A percentile compares a stretch with the other conserved stretches of the same genome.
Evolutionary conservation across 23 tunicate genomes (phyloP).

Genomic region (Diplosoma virens): DNA sequence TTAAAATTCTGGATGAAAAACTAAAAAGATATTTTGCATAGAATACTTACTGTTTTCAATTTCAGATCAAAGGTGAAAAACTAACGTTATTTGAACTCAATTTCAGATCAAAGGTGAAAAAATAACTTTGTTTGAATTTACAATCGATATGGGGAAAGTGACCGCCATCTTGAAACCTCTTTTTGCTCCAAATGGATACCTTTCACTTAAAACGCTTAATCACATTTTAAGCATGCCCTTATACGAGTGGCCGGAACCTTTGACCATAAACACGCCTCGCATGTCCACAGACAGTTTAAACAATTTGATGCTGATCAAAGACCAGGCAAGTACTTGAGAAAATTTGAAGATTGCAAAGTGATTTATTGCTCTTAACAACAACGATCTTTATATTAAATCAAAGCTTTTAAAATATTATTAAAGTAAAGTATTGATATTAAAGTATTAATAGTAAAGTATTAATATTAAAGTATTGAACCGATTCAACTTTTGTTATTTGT

Average conservation of each 20-base stretch:
- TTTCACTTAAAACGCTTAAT: background rate
- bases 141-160: background rate
- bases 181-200: background rate
- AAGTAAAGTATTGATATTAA: too few species aligned
- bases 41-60: too few species aligned
- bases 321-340: slow-evolving; percentile 8
- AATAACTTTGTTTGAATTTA: background rate
- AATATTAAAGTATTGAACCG: too few species aligned
- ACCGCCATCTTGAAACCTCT: background rate
- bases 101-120: background rate
- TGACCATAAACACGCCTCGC: background rate
- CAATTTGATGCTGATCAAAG: background rate
- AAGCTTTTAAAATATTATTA: too few species aligned
- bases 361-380: too few species aligned
- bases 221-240: slow-evolving; percentile 1
- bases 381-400: too few species aligned
- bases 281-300: background rate
- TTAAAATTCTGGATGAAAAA: too few species aligned
- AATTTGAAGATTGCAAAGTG: background rate
- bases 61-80: background rate
- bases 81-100: background rate
- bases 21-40: too few species aligned
- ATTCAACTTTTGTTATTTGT: too few species aligned
- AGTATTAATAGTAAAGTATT: too few species aligned
- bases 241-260: background rate